Base-by-base conservation (phyloP, 2,888 invertebrate species). In the Tetragonula carbonaria region DNA sequence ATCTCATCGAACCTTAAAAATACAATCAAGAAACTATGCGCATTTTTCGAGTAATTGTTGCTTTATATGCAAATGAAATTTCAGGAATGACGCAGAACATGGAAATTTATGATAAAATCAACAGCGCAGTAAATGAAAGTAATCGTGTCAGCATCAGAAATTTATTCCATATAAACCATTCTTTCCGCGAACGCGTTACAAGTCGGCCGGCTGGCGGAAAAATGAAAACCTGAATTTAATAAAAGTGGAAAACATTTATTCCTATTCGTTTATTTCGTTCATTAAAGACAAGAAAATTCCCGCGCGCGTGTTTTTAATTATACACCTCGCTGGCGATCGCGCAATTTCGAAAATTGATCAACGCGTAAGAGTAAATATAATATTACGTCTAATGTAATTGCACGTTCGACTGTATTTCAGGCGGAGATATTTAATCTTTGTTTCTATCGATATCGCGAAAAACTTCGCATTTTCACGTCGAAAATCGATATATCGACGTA, bases 261-360 rank as follows among this genome's bases (percentile, higher is more conserved):
- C n/a, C 14, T 59, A 59, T 59, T 14, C 57, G n/a, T 59, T 59
- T n/a, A 59, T 67, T 14, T 21, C 75, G 16, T 57, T 55, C 57
- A 6, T 50, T 57, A 28, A 67, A 75, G 45, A 5, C 21, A 21
- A 18, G 4, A n/a, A 21, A 57, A 53, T 28, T 21, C 13, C 28
- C 6, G 13, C 21, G 5, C 6, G 21, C 21, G 28, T 28, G 28
- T 33, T 28, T 70, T 70, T 21, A 50, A 51, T 74, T 63, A 74
- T 51, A 11, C 59, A 4, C 6, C 73, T 21, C 4, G 28, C 21
- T 2, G 4, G 8, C 3, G 13, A 51, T 38, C 13, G 18, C 38
- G 38, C 59, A 77, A 53, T 71, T 63, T 62, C 23, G 28, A 45
- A 18, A 45, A 55, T 28, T 65, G 45, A 72, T 78, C 53, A 55